Conservation (phyloP, 1,140 invertebrate genomes). For the Gonatopus flavifemur region DNA sequence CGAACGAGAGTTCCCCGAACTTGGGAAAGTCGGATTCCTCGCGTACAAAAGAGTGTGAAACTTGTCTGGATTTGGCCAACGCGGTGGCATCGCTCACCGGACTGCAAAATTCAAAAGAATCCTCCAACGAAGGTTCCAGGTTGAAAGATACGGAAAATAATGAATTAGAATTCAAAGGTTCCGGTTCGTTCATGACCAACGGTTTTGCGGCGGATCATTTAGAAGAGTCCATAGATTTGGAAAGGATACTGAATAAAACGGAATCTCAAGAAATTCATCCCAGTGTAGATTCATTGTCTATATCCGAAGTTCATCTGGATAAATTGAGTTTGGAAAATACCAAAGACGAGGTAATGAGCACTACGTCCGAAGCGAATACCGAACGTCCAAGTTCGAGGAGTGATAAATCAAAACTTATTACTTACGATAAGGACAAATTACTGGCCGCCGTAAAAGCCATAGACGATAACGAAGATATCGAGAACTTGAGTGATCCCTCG, state of each 20-base stretch:
- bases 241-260: not conserved
- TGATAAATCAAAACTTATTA: constrained; percentile 41
- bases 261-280: not conserved
- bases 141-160: not conserved
- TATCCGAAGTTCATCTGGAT: not conserved
- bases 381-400: too few species aligned
- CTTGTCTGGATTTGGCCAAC: too few species aligned
- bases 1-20: too few species aligned
- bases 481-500: constrained; percentile 47
- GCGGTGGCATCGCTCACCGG: too few species aligned
- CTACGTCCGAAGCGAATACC: constrained; percentile 29
- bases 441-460: constrained; percentile 67
- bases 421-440: constrained; percentile 62
- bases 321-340: constrained; percentile 11
- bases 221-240: not conserved
- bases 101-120: too few species aligned
- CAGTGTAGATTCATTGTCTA: not conserved
- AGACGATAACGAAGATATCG: constrained; percentile 63
- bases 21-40: too few species aligned
- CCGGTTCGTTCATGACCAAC: not conserved
- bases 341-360: constrained; percentile 13
- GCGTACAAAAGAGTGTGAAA: too few species aligned
- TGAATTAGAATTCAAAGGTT: not conserved
- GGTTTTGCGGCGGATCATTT: not conserved
- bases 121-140: not conserved